These are phyloP conservation scores for Cylindroiulus punctatus DNA, from an alignment of 2,888 invertebrate genomes.

Conservation along the genomic window DNA sequence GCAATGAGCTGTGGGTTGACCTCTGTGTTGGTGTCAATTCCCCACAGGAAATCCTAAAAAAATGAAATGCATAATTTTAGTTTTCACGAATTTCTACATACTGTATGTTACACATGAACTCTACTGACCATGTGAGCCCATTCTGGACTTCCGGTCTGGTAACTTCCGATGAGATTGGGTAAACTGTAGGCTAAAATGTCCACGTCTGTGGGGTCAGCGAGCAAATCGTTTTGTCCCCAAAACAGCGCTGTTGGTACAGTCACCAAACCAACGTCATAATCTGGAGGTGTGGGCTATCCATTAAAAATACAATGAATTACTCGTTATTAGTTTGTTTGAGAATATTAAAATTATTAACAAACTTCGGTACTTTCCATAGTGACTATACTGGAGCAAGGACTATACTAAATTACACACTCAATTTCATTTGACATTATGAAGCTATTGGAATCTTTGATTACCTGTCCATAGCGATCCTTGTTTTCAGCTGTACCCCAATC, in stretches of 20 bases:
- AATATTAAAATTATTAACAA: not conserved
- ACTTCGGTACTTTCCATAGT: too few relatives aligned
- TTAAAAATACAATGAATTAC: too few relatives aligned
- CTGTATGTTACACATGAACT: not conserved
- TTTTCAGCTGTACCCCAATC: constrained; percentile 50
- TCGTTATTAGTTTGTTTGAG: not conserved
- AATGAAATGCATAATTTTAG: not conserved
- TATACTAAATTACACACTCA: too few relatives aligned
- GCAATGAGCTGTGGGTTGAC: constrained; percentile 36
- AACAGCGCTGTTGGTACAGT: constrained; percentile 42
- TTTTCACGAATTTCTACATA: not conserved
- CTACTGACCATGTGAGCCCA: constrained; percentile 48
- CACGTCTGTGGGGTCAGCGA: constrained; percentile 53
- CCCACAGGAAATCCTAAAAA: constrained; percentile 55
- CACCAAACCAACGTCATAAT: constrained; percentile 33
- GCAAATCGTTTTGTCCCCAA: constrained; percentile 48
- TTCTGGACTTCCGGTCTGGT: constrained; percentile 34
- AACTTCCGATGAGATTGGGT: constrained; percentile 36
- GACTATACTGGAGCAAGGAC: too few relatives aligned
- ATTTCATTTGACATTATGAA: too few relatives aligned
- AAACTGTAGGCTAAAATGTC: not conserved
- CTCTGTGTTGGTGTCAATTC: constrained; percentile 24
- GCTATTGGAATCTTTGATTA: not conserved
- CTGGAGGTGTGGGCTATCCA: constrained; percentile 49
- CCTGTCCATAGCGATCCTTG: constrained; percentile 49